These are phyloP conservation scores for Pachymerium ferrugineum DNA, from an alignment of 2,888 invertebrate species.

Conservation along the genomic window DNA sequence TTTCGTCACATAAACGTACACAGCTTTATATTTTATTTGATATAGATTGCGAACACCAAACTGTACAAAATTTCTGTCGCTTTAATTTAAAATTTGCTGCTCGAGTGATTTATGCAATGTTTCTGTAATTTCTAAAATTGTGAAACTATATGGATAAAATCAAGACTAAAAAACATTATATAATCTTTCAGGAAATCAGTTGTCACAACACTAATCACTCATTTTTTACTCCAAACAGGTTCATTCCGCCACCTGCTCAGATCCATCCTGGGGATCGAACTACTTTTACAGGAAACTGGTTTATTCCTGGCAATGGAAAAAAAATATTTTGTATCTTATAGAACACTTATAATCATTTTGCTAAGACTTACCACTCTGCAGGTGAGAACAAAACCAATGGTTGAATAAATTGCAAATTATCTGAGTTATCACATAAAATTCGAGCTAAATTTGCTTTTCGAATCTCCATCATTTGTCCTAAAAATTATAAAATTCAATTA, in stretches of 20 bases:
- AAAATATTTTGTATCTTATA: background rate
- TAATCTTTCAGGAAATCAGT: too few relatives aligned
- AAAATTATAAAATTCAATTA: slow-evolving; percentile 39
- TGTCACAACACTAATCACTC: background rate
- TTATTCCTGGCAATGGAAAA: slow-evolving; percentile 20
- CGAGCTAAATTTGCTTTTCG: slow-evolving; percentile 63
- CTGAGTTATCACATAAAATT: slow-evolving; percentile 68
- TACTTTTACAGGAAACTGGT: background rate
- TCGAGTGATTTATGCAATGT: too few relatives aligned
- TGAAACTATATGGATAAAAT: too few relatives aligned
- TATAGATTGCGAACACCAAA: too few relatives aligned
- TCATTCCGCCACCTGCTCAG: slow-evolving; percentile 29
- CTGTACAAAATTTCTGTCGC: too few relatives aligned
- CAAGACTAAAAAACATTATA: too few relatives aligned
- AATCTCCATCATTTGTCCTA: slow-evolving; percentile 64
- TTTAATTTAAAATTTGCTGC: too few relatives aligned
- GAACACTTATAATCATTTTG: background rate
- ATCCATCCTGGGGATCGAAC: slow-evolving; percentile 23
- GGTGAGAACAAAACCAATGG: slow-evolving; percentile 48
- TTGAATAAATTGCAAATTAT: slow-evolving; percentile 57
- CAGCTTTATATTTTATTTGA: too few relatives aligned
- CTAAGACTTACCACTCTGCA: slow-evolving; percentile 46
- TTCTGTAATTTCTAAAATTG: too few relatives aligned
- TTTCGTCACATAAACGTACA: too few relatives aligned
- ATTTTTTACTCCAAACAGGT: slow-evolving; percentile 30